Conservation (phyloP, 2,113 vertebrate species). For the Notiomystis cincta region DNA sequence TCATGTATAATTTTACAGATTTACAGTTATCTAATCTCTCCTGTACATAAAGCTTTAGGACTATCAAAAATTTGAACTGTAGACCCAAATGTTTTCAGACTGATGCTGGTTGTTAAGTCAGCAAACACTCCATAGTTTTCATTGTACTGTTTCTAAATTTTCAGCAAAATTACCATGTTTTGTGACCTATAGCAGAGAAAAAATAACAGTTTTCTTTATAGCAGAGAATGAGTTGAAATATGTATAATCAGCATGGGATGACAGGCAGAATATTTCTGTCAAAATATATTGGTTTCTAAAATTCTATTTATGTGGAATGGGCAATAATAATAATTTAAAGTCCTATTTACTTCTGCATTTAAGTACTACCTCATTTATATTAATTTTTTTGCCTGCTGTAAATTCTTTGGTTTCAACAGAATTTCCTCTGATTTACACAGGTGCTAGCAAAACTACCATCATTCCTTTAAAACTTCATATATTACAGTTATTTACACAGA, state of each 20-base stretch:
- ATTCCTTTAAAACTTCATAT: not conserved
- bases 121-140: not conserved
- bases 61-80: not conserved
- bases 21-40: not conserved
- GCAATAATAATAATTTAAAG: slow-evolving; percentile 47
- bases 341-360: slow-evolving; percentile 34
- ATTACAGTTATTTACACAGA: not conserved
- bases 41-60: not conserved
- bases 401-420: not conserved
- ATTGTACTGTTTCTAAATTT: not conserved
- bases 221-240: slow-evolving; percentile 16
- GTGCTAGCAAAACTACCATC: not conserved
- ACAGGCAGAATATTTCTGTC: slow-evolving; percentile 20
- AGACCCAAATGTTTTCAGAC: not conserved
- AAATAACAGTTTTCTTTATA: slow-evolving; percentile 17
- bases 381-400: slow-evolving; percentile 5
- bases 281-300: slow-evolving; percentile 34
- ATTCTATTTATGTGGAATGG: slow-evolving; percentile 21
- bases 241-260: not conserved
- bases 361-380: slow-evolving; percentile 19
- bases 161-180: not conserved
- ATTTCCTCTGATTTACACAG: slow-evolving; percentile 38
- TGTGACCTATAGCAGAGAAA: not conserved
- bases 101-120: not conserved
- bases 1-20: not conserved